Conservation (phyloP, 2,113 vertebrate genomes). For the Hystrix brachyura region DNA sequence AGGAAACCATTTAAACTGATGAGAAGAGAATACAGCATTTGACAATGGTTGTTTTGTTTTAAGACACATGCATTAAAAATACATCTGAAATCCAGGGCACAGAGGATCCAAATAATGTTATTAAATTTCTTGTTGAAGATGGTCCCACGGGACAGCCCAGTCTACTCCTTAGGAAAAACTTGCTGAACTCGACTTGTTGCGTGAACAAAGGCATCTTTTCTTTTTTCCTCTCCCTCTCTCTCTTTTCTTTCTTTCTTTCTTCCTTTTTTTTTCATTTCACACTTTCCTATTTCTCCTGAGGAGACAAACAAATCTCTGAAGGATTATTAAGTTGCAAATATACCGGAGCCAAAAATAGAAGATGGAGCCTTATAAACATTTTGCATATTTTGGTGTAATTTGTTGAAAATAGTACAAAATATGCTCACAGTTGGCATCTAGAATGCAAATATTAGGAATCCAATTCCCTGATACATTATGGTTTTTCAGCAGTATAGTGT, state of each 20-base stretch:
- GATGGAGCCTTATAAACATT: conserved; percentile 88
- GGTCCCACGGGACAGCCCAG: conserved; percentile 73
- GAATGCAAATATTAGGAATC: conserved; percentile 89
- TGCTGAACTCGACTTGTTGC: conserved; percentile 72
- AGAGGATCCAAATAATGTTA: conserved; percentile 81
- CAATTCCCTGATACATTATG: conserved; percentile 78
- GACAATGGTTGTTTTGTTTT: conserved; percentile 85
- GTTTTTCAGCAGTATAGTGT: conserved; percentile 80
- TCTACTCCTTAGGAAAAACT: conserved; percentile 69
- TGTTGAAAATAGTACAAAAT: conserved; percentile 89
- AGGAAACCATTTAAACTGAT: conserved; percentile 68
- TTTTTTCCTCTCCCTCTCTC: neutral
- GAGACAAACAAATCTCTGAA: conserved; percentile 81
- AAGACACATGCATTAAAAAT: conserved; percentile 87
- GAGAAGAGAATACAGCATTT: conserved; percentile 60
- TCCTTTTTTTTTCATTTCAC: conserved; percentile 70
- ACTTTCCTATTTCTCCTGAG: conserved; percentile 66
- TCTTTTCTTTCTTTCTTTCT: neutral
- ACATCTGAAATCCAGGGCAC: conserved; percentile 83
- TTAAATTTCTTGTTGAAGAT: conserved; percentile 83
- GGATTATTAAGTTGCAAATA: conserved; percentile 87
- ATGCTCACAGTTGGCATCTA: conserved; percentile 89
- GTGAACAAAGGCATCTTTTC: conserved; percentile 5
- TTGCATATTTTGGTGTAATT: conserved; percentile 89
- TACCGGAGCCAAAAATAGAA: conserved; percentile 86